These are phyloP conservation scores for Agrochola lota DNA, from an alignment of 2,888 invertebrate species.

Conservation along the genomic window DNA sequence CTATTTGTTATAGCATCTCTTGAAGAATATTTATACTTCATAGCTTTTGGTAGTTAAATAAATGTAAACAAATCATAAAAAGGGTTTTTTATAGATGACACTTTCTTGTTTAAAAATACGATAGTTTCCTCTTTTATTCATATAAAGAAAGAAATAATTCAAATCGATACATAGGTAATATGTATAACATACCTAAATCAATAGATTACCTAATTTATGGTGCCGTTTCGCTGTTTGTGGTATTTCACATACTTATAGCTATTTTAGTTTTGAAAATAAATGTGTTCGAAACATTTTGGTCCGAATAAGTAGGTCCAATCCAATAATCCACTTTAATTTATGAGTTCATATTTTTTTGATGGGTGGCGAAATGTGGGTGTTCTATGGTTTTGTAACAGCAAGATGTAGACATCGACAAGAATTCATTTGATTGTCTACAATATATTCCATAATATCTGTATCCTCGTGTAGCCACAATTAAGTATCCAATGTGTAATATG, in stretches of 20 bases:
- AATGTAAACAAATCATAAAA: too few species aligned
- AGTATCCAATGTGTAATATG: too few species aligned
- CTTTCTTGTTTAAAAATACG: too few species aligned
- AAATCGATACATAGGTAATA: too few species aligned
- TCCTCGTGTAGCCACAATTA: neutral
- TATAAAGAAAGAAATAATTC: too few species aligned
- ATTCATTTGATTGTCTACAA: neutral
- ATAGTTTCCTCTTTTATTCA: too few species aligned
- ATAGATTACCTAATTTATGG: neutral
- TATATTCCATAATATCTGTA: neutral
- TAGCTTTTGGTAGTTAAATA: too few species aligned
- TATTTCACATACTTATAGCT: neutral
- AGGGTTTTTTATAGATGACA: too few species aligned
- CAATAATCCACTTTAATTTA: conserved; percentile 24
- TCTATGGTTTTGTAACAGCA: neutral
- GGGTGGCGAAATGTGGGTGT: neutral
- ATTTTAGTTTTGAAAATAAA: conserved; percentile 2
- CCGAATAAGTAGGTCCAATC: too few species aligned
- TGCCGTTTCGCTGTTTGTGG: neutral
- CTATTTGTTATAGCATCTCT: too few species aligned
- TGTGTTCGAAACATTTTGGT: conserved; percentile 3
- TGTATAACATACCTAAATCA: neutral
- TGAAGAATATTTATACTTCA: too few species aligned
- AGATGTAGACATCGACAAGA: neutral
- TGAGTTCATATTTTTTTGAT: conserved; percentile 9